Percentiles rank a stretch among this genome's conserved stretches.
Evolutionary conservation across 1,140 invertebrate species (phyloP).

Genomic region (Brachionus paranguensis): DNA sequence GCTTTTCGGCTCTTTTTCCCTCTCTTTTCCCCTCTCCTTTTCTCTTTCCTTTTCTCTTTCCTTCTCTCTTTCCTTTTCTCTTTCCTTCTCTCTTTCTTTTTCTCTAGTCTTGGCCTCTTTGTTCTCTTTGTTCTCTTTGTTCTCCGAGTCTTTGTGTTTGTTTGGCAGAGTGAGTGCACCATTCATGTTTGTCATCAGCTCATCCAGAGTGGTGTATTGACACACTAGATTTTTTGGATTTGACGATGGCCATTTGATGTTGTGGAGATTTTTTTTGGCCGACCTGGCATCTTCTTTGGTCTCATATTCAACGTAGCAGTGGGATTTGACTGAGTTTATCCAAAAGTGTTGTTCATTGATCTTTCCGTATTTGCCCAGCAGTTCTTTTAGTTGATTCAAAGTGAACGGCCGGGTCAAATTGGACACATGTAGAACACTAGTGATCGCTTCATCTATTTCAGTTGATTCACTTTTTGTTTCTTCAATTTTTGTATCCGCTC

Average conservation of each 20-base stretch:
- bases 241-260: constrained; percentile 83
- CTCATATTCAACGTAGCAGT: constrained; percentile 78
- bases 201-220: constrained; percentile 75
- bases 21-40: neutral
- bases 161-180: neutral
- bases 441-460: neutral
- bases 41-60: neutral
- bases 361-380: constrained; percentile 79
- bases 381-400: constrained; percentile 78
- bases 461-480: neutral
- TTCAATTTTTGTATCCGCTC: neutral
- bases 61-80: neutral
- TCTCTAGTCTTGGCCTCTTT: constrained; percentile 57
- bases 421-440: constrained; percentile 69
- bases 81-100: too few relatives aligned
- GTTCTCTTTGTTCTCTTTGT: constrained; percentile 43
- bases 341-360: constrained; percentile 54
- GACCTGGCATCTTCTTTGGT: constrained; percentile 72
- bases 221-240: constrained; percentile 89
- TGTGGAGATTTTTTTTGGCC: constrained; percentile 83
- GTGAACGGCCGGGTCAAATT: constrained; percentile 92
- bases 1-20: neutral
- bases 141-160: constrained; percentile 40
- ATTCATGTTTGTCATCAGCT: constrained; percentile 47
- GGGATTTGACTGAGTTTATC: constrained; percentile 92